Conservation (phyloP, 92 coral and sea anemone genomes). For the Micromussa lordhowensis region DNA sequence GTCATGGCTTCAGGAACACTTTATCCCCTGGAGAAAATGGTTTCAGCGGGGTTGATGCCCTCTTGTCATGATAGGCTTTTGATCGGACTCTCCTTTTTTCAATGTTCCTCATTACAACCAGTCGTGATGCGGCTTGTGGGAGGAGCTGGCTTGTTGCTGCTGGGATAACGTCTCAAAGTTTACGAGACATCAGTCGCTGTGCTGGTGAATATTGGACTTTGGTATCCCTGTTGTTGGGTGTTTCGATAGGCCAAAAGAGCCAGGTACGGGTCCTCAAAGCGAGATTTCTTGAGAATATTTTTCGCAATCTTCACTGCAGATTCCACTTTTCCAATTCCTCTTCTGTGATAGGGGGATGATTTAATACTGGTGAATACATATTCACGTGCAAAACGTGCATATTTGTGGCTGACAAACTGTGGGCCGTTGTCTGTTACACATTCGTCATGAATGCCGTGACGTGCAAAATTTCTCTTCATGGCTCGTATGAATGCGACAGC, state of each 20-base stretch:
- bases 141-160: slow-evolving; percentile 16
- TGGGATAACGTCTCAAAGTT: neutral
- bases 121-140: too few relatives aligned
- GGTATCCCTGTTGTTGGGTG: slow-evolving; percentile 44
- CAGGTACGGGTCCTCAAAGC: slow-evolving; percentile 44
- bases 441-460: too few relatives aligned
- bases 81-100: too few relatives aligned
- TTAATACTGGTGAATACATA: neutral
- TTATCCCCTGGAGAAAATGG: slow-evolving; percentile 13
- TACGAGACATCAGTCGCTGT: neutral
- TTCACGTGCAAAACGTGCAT: too few relatives aligned
- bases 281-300: slow-evolving; percentile 41
- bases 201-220: slow-evolving; percentile 22
- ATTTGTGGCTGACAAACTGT: too few relatives aligned
- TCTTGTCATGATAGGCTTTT: too few relatives aligned
- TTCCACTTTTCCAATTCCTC: too few relatives aligned
- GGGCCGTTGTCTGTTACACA: too few relatives aligned
- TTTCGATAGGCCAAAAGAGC: slow-evolving; percentile 45
- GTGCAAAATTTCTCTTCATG: too few relatives aligned
- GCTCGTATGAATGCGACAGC: slow-evolving; percentile 21
- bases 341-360: slow-evolving; percentile 3
- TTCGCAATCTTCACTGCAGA: too few relatives aligned
- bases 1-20: slow-evolving; percentile 41
- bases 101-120: too few relatives aligned
- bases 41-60: neutral